Conservation (phyloP, 37 sponge, comb jelly and placozoan species). For the Cliona cf. orientalis region DNA sequence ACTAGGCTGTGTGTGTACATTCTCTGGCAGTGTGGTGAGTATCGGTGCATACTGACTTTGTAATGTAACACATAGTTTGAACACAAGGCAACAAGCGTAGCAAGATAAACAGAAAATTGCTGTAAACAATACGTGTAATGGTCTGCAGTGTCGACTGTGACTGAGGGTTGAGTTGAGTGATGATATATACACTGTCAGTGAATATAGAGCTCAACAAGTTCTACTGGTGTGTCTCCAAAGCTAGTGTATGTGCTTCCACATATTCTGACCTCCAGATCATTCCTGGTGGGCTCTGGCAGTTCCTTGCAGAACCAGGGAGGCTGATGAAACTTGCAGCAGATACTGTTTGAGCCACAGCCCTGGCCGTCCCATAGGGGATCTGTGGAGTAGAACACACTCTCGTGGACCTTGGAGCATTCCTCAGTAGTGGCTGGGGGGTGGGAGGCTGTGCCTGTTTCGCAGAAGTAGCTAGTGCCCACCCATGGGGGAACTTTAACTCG, state of each 20-base stretch:
- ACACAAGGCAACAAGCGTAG: too few relatives aligned
- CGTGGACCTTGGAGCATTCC: background rate
- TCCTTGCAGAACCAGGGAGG: constrained; percentile 6
- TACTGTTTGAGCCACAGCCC: background rate
- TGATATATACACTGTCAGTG: too few relatives aligned
- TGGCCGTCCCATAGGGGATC: constrained; percentile 33
- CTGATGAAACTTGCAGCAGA: background rate
- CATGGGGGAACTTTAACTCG: background rate
- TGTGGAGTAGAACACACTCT: constrained; percentile 7
- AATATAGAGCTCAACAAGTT: background rate
- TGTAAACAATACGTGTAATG: too few relatives aligned
- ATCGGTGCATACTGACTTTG: too few relatives aligned
- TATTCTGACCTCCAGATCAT: background rate
- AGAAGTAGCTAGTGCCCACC: constrained; percentile 4
- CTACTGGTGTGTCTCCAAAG: background rate
- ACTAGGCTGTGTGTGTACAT: too few relatives aligned
- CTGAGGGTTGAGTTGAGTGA: too few relatives aligned
- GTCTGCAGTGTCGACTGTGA: too few relatives aligned
- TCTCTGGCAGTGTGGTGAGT: too few relatives aligned
- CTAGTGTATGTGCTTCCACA: constrained; percentile 6
- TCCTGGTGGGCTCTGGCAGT: background rate
- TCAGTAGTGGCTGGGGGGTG: background rate
- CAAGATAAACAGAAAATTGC: too few relatives aligned
- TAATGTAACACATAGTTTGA: too few relatives aligned
- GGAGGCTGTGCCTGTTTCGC: constrained; percentile 1